Evolutionary conservation across 2,888 invertebrate genomes (phyloP), one percentile per base, ranked within the genome.

Genomic region (Drosophila anomelani): DNA sequence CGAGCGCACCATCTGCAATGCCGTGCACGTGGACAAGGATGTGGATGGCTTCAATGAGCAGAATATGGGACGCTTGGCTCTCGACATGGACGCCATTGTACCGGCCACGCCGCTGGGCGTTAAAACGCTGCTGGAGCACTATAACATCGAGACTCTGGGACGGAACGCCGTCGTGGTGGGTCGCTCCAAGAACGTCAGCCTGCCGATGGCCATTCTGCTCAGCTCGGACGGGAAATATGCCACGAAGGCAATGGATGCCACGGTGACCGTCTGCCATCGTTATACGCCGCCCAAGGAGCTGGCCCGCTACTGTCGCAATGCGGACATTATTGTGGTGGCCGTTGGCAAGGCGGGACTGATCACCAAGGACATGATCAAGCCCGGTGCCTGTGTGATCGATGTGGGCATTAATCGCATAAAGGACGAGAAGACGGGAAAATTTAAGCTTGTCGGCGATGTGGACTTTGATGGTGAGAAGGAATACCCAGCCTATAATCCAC

Each of bases 141-240:
- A 92, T 85, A 94, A 95, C n/a, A 94, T 98, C 71, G 95, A 96
- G 70, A 97, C 97, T 0, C 94, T 95, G 88, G 97, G 98, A 2
- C 96, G 96, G 85, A 97, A 97, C 91, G 96, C 97, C 7, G 97
- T 98, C 0, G 95, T 98, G 0, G 95, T 97, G 77, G 98, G 98
- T 1, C 94, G 98, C 60, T 98, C 98, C 0, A 98, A 98, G 92
- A 97, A 98, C 92, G 97, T 98, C 26, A 97, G 98, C 0, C 94
- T 98, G 93, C 98, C 98, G 0, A 96, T 98, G 68, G 96, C 97
- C 1, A 94, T 98, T 94, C 93, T 98, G 84, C 92, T 98, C 57
- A 96, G 96, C 90, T 95, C 96, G 4, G 97, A 97, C 92, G 94
- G 94, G 38, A 92, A 92, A 7, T 94, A 95, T 89, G 95, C 96